These are phyloP conservation scores for Danionella cerebrum DNA, from an alignment of 2,113 vertebrate genomes.

Conservation along the genomic window DNA sequence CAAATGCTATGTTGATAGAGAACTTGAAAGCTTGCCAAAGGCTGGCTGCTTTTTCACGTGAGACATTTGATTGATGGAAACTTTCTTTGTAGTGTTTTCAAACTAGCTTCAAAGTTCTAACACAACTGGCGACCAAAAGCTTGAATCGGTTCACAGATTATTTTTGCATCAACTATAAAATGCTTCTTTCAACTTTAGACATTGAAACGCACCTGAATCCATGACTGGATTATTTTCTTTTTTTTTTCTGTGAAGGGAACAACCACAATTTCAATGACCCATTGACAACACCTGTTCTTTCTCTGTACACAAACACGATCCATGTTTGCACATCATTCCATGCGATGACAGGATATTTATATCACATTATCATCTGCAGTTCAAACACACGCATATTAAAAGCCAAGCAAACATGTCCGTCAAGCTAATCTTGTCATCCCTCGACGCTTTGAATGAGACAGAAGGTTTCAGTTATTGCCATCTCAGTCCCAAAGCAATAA, in stretches of 20 bases:
- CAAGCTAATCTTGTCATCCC: slow-evolving; percentile 51
- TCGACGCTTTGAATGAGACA: slow-evolving; percentile 46
- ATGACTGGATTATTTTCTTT: background rate
- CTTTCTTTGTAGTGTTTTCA: slow-evolving; percentile 17
- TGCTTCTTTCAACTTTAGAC: background rate
- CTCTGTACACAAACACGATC: slow-evolving; percentile 14
- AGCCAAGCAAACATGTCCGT: slow-evolving; percentile 48
- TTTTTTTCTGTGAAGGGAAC: too few species aligned
- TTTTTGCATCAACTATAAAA: background rate
- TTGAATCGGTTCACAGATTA: background rate
- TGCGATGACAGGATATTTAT: slow-evolving; percentile 31
- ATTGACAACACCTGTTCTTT: background rate
- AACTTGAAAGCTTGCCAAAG: slow-evolving; percentile 15
- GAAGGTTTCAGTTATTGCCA: slow-evolving; percentile 50
- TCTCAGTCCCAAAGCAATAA: slow-evolving; percentile 62
- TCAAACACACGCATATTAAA: slow-evolving; percentile 48
- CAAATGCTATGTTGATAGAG: slow-evolving; percentile 25
- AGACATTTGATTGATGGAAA: slow-evolving; percentile 12
- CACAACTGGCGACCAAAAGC: background rate
- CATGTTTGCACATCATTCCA: slow-evolving; percentile 27
- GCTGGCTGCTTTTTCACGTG: slow-evolving; percentile 1
- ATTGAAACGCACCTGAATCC: background rate
- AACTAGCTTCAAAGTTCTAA: slow-evolving; percentile 25
- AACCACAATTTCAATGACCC: background rate
- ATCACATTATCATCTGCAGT: slow-evolving; percentile 34